These are phyloP conservation scores for Microctonus aethiopoides DNA, from an alignment of 2,888 invertebrate species.

Conservation along the genomic window DNA sequence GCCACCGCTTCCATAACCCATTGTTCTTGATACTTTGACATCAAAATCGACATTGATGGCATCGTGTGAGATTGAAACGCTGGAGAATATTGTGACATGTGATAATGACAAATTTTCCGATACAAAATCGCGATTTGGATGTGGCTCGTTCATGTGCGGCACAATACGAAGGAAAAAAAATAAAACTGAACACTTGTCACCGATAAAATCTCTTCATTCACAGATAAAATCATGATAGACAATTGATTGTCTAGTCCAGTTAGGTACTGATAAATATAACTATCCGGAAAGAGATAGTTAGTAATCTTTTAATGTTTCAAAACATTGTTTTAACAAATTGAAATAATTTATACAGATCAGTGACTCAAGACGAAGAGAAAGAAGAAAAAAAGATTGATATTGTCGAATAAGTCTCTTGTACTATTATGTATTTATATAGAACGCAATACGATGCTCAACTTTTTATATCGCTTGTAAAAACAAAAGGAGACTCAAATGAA, in stretches of 20 bases:
- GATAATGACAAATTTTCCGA: neutral
- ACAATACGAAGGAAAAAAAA: constrained; percentile 34
- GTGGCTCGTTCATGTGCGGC: constrained; percentile 35
- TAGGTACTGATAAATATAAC: neutral
- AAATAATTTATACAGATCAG: neutral
- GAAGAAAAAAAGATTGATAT: constrained; percentile 18
- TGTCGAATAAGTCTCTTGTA: constrained; percentile 42
- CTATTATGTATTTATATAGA: constrained; percentile 53
- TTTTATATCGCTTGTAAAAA: constrained; percentile 62
- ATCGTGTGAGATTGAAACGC: constrained; percentile 50
- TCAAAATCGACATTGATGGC: constrained; percentile 50
- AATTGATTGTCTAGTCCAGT: neutral
- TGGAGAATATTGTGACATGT: constrained; percentile 2
- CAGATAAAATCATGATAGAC: neutral
- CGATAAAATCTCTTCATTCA: constrained; percentile 1
- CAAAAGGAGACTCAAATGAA: constrained; percentile 15
- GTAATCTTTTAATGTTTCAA: too few relatives aligned
- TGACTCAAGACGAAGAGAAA: neutral
- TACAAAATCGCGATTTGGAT: constrained; percentile 18
- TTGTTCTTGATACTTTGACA: constrained; percentile 47
- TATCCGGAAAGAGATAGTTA: too few relatives aligned
- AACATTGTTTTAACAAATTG: too few relatives aligned
- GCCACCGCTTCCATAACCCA: constrained; percentile 61
- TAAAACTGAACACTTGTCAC: constrained; percentile 21
- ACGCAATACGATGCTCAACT: constrained; percentile 63